Evolutionary conservation across 1,140 invertebrate species (phyloP).

Genomic region (Papilio glaucus): DNA sequence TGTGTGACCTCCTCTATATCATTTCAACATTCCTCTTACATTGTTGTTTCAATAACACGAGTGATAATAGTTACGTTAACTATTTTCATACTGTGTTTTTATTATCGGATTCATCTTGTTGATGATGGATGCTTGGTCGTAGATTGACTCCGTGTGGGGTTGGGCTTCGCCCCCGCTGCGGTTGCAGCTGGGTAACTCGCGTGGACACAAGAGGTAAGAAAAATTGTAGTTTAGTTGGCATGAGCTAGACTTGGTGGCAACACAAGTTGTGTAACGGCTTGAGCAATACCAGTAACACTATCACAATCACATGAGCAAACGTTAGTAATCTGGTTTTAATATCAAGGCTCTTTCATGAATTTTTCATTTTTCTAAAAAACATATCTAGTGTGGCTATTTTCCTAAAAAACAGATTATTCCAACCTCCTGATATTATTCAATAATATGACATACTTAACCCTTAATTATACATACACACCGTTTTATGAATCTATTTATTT

Average conservation of each 20-base stretch:
- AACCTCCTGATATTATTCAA: no score
- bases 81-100: constrained; percentile 39
- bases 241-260: constrained; percentile 29
- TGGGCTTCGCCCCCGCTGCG: constrained; percentile 95
- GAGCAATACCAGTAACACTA: constrained; percentile 35
- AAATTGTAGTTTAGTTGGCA: constrained; percentile 46
- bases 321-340: no score
- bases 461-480: no score
- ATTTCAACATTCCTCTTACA: constrained; percentile 37
- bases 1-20: constrained; percentile 33
- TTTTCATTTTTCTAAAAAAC: no score
- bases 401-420: no score
- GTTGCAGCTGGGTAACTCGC: constrained; percentile 88
- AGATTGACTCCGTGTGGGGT: constrained; percentile 96
- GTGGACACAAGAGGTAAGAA: constrained; percentile 84
- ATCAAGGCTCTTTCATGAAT: no score
- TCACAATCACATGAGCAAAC: no score
- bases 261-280: constrained; percentile 37
- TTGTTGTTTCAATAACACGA: constrained; percentile 4
- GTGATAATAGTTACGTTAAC: not conserved
- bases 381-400: no score
- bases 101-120: constrained; percentile 34
- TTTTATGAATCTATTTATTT: no score
- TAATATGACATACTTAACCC: no score
- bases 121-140: constrained; percentile 60